These are phyloP conservation scores for Vesta saturnalis DNA, from an alignment of 2,888 invertebrate species.

Conservation along the genomic window DNA sequence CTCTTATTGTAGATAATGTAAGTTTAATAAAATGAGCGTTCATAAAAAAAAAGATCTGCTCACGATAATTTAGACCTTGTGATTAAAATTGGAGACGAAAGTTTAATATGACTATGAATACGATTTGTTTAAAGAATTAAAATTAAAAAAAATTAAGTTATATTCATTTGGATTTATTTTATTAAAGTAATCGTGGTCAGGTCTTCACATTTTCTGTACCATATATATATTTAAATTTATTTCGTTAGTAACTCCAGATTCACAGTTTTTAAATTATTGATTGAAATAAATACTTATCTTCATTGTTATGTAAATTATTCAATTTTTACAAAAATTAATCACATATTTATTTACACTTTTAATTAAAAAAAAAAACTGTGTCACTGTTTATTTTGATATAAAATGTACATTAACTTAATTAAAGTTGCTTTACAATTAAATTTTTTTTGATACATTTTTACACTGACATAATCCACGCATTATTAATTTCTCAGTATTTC, in stretches of 20 bases:
- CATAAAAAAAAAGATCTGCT: constrained; percentile 56
- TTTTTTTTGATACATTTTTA: constrained; percentile 23
- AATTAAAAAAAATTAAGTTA: not conserved
- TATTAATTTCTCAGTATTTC: constrained; percentile 51
- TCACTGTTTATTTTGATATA: not conserved
- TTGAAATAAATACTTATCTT: constrained; percentile 14
- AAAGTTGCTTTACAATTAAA: constrained; percentile 5
- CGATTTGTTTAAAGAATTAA: constrained; percentile 6
- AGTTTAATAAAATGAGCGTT: constrained; percentile 57
- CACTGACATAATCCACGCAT: constrained; percentile 35
- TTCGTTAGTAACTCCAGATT: constrained; percentile 24
- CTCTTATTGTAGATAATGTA: constrained; percentile 5
- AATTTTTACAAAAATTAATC: no score
- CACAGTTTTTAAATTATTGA: constrained; percentile 13
- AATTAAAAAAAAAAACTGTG: no score
- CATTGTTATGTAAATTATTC: not conserved
- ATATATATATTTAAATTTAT: constrained; percentile 24
- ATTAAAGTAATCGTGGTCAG: constrained; percentile 27
- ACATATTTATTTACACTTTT: no score
- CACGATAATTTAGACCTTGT: constrained; percentile 44
- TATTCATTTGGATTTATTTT: not conserved
- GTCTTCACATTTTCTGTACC: constrained; percentile 22
- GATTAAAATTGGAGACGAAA: not conserved
- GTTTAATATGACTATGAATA: not conserved
- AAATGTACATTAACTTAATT: constrained; percentile 7